phyloP scores from a whole-genome alignment of 2,113 vertebrate species.

The Notarius lentiginosus region DNA sequence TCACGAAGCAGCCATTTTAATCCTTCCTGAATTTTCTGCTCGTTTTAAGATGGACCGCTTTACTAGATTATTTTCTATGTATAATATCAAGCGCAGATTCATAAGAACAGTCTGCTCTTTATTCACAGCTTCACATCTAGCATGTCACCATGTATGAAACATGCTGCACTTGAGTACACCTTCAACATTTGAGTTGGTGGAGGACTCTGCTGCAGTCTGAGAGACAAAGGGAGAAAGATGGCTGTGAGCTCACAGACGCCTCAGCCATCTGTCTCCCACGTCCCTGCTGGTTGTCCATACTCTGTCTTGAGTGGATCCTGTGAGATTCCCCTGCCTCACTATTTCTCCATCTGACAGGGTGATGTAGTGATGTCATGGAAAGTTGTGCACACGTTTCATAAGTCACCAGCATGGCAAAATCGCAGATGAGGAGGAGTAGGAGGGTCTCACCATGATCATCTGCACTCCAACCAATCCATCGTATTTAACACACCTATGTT shows the following conservation, averaged over 20 bases:
- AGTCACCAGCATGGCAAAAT: conserved; percentile 1
- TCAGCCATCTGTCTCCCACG: conserved; percentile 46
- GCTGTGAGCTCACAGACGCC: conserved; percentile 41
- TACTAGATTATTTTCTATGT: not conserved
- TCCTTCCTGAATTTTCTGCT: not conserved
- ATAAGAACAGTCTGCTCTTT: not conserved
- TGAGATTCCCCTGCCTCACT: conserved; percentile 28
- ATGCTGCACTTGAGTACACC: not conserved
- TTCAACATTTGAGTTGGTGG: not conserved
- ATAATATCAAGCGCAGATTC: not conserved
- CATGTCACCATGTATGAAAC: not conserved
- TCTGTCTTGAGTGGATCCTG: conserved; percentile 19
- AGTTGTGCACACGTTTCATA: conserved; percentile 18
- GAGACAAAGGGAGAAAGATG: conserved; percentile 10
- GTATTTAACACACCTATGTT: not conserved
- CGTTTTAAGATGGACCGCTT: not conserved
- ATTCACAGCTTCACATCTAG: not conserved
- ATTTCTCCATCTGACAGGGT: conserved; percentile 28
- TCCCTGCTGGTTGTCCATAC: conserved; percentile 42
- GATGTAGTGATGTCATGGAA: conserved; percentile 49
- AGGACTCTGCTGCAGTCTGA: not conserved
- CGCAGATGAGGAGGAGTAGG: not conserved
- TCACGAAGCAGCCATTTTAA: conserved; percentile 9
- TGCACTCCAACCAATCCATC: not conserved
- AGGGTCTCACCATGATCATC: not conserved